Evolutionary conservation across 30 jellyfish, hydroid and myxozoan species (phyloP).

Genomic region (Aurelia aurita complex sp. Pacific): DNA sequence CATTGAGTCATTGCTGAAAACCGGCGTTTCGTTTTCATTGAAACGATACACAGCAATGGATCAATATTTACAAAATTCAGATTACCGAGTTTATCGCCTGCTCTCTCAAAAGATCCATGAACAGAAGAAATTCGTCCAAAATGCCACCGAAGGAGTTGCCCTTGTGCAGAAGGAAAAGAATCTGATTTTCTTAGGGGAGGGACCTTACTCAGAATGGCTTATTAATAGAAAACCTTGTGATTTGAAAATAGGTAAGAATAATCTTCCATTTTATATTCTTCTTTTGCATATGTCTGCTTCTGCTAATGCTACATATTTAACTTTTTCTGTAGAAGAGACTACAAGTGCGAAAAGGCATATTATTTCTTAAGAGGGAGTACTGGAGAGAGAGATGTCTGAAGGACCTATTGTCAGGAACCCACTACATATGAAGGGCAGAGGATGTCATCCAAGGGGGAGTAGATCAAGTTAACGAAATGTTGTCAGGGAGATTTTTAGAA

Average conservation of each 20-base stretch:
- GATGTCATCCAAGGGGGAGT: too few relatives aligned
- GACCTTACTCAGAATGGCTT: constrained; percentile 52
- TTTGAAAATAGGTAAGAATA: constrained; percentile 34
- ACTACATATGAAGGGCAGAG: too few relatives aligned
- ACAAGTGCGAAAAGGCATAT: too few relatives aligned
- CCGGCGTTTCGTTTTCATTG: constrained; percentile 30
- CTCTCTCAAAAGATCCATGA: constrained; percentile 13
- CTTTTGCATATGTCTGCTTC: too few relatives aligned
- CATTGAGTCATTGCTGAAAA: constrained; percentile 36
- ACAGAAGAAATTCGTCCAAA: constrained; percentile 28
- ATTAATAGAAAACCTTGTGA: constrained; percentile 30
- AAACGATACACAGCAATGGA: constrained; percentile 33
- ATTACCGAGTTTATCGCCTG: constrained; percentile 19
- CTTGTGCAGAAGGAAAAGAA: constrained; percentile 15
- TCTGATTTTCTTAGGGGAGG: constrained; percentile 34
- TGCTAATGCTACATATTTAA: too few relatives aligned
- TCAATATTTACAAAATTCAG: constrained; percentile 29
- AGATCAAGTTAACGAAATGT: too few relatives aligned
- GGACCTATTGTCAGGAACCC: too few relatives aligned
- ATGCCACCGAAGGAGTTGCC: constrained; percentile 21
- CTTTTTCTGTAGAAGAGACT: too few relatives aligned
- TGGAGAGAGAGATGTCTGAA: too few relatives aligned
- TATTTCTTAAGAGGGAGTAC: too few relatives aligned
- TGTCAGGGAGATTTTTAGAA: too few relatives aligned
- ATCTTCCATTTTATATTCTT: neutral